These are phyloP conservation scores for Galbula dea DNA, from an alignment of 2,113 vertebrate genomes.

Conservation along the genomic window DNA sequence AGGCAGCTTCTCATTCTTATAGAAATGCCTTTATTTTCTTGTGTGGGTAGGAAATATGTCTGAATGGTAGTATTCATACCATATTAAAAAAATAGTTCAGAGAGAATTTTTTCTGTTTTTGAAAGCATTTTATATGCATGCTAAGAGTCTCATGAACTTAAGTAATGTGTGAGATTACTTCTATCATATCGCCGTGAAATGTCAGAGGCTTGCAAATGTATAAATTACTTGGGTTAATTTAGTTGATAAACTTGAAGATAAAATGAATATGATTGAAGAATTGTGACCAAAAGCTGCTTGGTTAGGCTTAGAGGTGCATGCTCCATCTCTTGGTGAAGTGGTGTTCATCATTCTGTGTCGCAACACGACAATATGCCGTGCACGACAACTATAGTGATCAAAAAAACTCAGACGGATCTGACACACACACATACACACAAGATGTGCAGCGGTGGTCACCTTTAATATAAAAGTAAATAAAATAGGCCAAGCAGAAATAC, in stretches of 20 bases:
- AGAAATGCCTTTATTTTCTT: slow-evolving; percentile 7
- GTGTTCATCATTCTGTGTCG: neutral
- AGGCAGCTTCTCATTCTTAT: rapidly evolving
- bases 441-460: no score
- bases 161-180: neutral
- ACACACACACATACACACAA: no score
- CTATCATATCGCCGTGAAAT: neutral
- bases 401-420: no score
- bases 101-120: neutral
- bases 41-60: neutral
- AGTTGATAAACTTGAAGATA: neutral
- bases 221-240: neutral
- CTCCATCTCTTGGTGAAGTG: neutral
- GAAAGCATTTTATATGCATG: neutral
- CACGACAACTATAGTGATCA: no score
- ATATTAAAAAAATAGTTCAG: neutral
- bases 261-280: neutral
- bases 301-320: neutral
- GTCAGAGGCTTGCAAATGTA: neutral
- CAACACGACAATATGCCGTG: no score
- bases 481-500: no score
- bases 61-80: neutral
- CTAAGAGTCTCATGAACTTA: neutral
- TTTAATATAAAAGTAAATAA: no score
- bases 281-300: neutral